Percentiles rank a stretch among this genome's conserved stretches.
phyloP scores from a whole-genome alignment of 2,888 invertebrate species.

The Eumerus sabulonum region DNA sequence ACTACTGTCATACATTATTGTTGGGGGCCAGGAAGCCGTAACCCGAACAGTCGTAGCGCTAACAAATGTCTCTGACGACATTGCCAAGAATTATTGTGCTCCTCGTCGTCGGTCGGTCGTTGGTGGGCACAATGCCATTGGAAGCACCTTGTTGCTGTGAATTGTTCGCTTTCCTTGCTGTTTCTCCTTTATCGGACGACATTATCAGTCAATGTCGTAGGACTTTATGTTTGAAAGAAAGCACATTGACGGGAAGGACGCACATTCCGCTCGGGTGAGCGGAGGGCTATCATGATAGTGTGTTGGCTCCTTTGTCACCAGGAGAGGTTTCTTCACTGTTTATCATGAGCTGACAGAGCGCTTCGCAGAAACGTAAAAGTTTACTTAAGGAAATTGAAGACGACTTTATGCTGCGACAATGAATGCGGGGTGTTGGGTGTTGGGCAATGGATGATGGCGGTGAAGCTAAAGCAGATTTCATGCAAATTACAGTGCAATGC shows the following conservation, averaged over 20 bases:
- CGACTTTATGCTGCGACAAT: slow-evolving; percentile 6
- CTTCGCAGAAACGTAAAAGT: slow-evolving; percentile 41
- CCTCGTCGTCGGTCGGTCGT: background rate
- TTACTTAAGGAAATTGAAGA: slow-evolving; percentile 64
- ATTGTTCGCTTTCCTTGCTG: slow-evolving; percentile 2
- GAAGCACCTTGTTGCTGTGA: slow-evolving; percentile 4
- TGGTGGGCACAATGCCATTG: background rate
- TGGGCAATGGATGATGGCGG: too few species aligned
- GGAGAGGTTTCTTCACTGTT: slow-evolving; percentile 29
- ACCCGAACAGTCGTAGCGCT: slow-evolving; percentile 1
- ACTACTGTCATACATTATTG: background rate
- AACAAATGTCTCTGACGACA: slow-evolving; percentile 40
- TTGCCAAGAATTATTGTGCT: slow-evolving; percentile 28
- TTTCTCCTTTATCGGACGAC: slow-evolving; percentile 45
- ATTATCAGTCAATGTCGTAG: slow-evolving; percentile 59
- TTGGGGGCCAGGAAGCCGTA: background rate
- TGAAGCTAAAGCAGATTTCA: slow-evolving; percentile 38
- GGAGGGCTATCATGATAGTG: background rate
- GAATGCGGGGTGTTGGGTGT: background rate
- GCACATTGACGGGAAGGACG: slow-evolving; percentile 20
- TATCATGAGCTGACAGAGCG: slow-evolving; percentile 39
- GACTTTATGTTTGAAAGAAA: slow-evolving; percentile 29
- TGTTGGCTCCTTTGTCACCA: too few species aligned
- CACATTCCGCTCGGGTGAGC: slow-evolving; percentile 11
- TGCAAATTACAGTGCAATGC: slow-evolving; percentile 53